Percentiles rank a stretch among this genome's conserved stretches.
Conservation (phyloP, 2,797 vertebrate species). For the Gymnoscopelus microlampas region DNA sequence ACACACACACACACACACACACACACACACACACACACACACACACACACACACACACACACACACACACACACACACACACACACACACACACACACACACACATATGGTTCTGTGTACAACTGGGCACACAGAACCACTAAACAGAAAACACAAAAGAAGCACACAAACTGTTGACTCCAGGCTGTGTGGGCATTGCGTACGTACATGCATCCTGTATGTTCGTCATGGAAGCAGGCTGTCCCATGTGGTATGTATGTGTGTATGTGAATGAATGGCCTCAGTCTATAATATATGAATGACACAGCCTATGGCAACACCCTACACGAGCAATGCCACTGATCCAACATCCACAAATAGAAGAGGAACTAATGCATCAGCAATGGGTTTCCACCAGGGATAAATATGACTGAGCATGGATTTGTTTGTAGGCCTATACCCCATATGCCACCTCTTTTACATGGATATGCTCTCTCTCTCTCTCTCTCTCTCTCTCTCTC, state of each 20-base stretch:
- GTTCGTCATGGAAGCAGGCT: conserved; percentile 70
- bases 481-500: no score
- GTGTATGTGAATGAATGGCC: conserved; percentile 73
- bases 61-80: conserved; percentile 4
- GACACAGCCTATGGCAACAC: conserved; percentile 57
- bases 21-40: conserved; percentile 9
- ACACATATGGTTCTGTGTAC: no score
- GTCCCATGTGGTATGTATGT: conserved; percentile 44
- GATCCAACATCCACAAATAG: conserved; percentile 76
- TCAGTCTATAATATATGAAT: conserved; percentile 13
- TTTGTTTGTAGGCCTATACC: conserved; percentile 7
- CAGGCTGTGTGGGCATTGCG: not conserved
- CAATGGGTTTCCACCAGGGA: conserved; percentile 49
- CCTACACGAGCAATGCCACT: conserved; percentile 59
- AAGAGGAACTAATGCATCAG: conserved; percentile 72
- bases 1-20: conserved; percentile 1
- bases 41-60: not conserved
- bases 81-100: not conserved
- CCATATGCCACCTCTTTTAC: conserved; percentile 29
- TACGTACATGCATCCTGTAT: conserved; percentile 23
- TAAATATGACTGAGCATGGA: conserved; percentile 41
- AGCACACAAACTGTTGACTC: no score
- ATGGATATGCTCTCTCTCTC: conserved; percentile 36
- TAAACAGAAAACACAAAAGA: no score
- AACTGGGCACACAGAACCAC: no score